phyloP scores from a whole-genome alignment of 1,140 invertebrate species.

The Stenopsyche tienmushanensis region DNA sequence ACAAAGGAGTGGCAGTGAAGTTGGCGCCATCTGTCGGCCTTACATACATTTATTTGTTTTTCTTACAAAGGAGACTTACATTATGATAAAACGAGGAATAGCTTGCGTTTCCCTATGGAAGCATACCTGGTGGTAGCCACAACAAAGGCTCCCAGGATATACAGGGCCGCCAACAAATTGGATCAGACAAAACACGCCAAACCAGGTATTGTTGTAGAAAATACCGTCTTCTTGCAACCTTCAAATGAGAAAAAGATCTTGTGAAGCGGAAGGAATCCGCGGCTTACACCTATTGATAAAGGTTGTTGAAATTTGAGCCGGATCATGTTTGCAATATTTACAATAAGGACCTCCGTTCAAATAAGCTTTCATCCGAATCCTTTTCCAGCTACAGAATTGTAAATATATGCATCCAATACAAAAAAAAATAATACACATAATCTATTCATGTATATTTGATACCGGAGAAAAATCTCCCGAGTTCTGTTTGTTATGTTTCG shows the following conservation, averaged over 20 bases:
- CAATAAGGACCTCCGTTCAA: neutral
- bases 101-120: neutral
- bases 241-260: neutral
- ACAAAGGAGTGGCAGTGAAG: too few species aligned
- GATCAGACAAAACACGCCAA: conserved; percentile 23
- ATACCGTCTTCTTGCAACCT: conserved; percentile 6
- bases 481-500: too few species aligned
- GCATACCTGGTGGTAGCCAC: neutral
- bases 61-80: neutral
- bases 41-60: neutral
- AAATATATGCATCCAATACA: too few species aligned
- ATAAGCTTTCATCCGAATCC: too few species aligned
- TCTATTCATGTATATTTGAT: too few species aligned
- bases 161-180: conserved; percentile 12
- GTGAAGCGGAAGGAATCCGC: neutral
- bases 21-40: neutral
- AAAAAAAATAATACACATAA: too few species aligned
- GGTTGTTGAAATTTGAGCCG: neutral
- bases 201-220: conserved; percentile 9
- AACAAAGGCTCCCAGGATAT: conserved; percentile 8
- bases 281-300: conserved; percentile 12
- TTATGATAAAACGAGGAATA: neutral
- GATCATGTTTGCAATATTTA: neutral
- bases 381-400: too few species aligned
- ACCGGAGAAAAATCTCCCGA: too few species aligned